A percentile compares a stretch with the other conserved stretches of the same genome.
Evolutionary conservation across 2,113 vertebrate species (phyloP).

Genomic region (Salvelinus sp.): DNA sequence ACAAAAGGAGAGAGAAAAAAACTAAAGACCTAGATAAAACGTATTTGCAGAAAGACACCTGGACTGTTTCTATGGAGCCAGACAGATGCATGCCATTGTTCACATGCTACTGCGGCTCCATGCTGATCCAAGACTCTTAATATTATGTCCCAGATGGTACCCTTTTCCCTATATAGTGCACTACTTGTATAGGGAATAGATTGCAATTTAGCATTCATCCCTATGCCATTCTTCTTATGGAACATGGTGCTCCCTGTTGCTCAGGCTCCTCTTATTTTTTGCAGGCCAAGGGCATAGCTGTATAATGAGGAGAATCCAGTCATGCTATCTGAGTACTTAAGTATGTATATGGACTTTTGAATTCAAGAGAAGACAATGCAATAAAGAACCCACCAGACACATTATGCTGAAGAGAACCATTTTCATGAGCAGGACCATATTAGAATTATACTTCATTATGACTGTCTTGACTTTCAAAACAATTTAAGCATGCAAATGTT

Average conservation of each 20-base stretch:
- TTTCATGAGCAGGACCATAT: neutral
- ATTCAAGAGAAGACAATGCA: neutral
- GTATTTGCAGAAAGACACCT: neutral
- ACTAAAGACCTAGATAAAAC: neutral
- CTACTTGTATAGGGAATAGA: too few relatives aligned
- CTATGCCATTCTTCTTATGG: too few relatives aligned
- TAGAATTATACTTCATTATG: neutral
- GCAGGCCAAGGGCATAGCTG: constrained; percentile 7
- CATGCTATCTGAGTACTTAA: neutral
- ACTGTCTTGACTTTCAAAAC: neutral
- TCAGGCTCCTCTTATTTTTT: neutral
- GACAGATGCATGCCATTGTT: neutral
- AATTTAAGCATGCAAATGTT: neutral
- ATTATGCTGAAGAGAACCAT: neutral
- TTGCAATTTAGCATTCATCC: too few relatives aligned
- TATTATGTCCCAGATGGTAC: neutral
- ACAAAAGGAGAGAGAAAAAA: neutral
- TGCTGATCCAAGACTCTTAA: neutral
- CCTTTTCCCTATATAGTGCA: too few relatives aligned
- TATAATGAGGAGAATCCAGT: constrained; percentile 1
- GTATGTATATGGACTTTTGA: neutral
- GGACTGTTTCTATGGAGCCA: neutral
- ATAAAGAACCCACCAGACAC: constrained; percentile 2
- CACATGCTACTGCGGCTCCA: neutral
- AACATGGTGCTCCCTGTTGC: too few relatives aligned